These are phyloP conservation scores for Drosophila arizonae DNA, from an alignment of 1,140 invertebrate species.

Conservation along the genomic window DNA sequence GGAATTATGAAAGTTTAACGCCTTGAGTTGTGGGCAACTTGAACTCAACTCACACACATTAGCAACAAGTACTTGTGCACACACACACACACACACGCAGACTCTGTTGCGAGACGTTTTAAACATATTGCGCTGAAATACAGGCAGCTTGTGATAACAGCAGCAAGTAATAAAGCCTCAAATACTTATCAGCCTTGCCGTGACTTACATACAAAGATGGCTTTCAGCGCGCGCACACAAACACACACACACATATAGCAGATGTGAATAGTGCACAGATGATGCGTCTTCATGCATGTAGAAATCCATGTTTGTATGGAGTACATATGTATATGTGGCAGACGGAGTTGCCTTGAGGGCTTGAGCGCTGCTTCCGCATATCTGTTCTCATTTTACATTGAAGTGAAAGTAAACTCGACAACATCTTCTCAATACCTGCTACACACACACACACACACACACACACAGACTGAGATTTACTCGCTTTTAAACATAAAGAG, in stretches of 20 bases:
- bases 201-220: slow-evolving; percentile 75
- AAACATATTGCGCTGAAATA: slow-evolving; percentile 57
- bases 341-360: slow-evolving; percentile 42
- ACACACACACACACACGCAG: background rate
- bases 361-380: slow-evolving; percentile 62
- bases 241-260: too few species aligned
- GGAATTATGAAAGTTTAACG: slow-evolving; percentile 74
- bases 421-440: slow-evolving; percentile 65
- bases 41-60: slow-evolving; percentile 12
- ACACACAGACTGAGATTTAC: slow-evolving; percentile 6
- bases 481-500: slow-evolving; percentile 38
- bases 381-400: slow-evolving; percentile 63
- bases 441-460: slow-evolving; percentile 32
- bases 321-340: slow-evolving; percentile 22
- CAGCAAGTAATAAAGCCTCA: slow-evolving; percentile 66
- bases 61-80: slow-evolving; percentile 45
- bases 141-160: slow-evolving; percentile 57
- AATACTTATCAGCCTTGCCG: slow-evolving; percentile 73
- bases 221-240: slow-evolving; percentile 50
- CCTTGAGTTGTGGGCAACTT: slow-evolving; percentile 54
- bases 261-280: background rate
- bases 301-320: slow-evolving; percentile 3
- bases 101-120: slow-evolving; percentile 22
- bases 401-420: slow-evolving; percentile 70
- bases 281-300: slow-evolving; percentile 19